Percentiles rank a stretch among this genome's conserved stretches.
These are phyloP conservation scores for Slavum lentiscoides DNA, from an alignment of 2,888 invertebrate genomes.

Conservation along the genomic window DNA sequence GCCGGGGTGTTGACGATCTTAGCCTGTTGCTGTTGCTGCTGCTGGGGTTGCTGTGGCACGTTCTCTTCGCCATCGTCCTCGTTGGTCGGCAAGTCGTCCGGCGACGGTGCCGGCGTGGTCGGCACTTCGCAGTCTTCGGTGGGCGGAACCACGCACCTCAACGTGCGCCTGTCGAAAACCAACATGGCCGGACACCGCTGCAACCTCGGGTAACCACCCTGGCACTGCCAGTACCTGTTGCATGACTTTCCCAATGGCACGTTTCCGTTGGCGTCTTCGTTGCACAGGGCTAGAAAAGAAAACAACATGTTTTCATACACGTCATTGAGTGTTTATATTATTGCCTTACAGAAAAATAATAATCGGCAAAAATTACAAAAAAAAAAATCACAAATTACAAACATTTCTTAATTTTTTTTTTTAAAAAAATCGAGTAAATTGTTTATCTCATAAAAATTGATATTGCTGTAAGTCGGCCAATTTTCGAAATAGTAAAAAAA, in stretches of 20 bases:
- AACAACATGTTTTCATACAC: no score
- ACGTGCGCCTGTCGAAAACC: constrained; percentile 80
- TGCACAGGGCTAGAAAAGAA: constrained; percentile 76
- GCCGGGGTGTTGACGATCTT: constrained; percentile 43
- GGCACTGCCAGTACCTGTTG: constrained; percentile 93
- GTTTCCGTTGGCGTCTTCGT: constrained; percentile 88
- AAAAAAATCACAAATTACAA: no score
- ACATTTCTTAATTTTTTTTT: no score
- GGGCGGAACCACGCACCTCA: constrained; percentile 85
- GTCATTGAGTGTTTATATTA: no score
- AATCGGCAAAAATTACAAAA: no score
- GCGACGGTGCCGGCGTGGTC: constrained; percentile 71
- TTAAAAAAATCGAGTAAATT: no score
- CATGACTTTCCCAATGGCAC: constrained; percentile 89
- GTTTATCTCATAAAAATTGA: no score
- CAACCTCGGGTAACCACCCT: constrained; percentile 88
- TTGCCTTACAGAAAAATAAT: no score
- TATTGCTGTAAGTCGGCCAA: no score
- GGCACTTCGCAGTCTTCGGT: constrained; percentile 88
- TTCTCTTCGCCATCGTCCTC: constrained; percentile 57
- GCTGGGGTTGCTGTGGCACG: constrained; percentile 55
- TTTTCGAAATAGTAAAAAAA: no score
- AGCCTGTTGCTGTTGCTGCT: constrained; percentile 54
- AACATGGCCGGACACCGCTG: constrained; percentile 89
- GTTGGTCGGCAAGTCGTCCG: constrained; percentile 62